Evolutionary conservation across 2,888 invertebrate genomes (phyloP), one percentile per base, ranked within the genome.

Genomic region (Tridacna gigas): DNA sequence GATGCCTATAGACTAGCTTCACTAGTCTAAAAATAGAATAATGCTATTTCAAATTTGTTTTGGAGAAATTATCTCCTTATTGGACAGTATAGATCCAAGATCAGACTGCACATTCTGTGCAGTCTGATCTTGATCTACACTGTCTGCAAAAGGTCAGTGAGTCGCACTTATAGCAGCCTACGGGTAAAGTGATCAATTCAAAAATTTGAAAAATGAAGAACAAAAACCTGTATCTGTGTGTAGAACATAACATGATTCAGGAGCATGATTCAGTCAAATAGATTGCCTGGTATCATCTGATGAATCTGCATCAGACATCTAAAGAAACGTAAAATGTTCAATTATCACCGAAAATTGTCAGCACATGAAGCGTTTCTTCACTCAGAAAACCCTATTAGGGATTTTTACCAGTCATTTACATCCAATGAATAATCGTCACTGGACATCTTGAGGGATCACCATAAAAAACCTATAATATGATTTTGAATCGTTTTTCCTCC

Each of bases 401-500:
- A 65, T 37, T 63, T 75, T 37, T n/a, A 22, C 18, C 37, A 51
- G 61, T 67, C 74, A 84, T 78, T 80, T 80, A 60, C 78, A 78
- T 74, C 65, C 69, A 78, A 80, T 84, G 80, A 84, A 78, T 78
- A 84, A 84, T 78, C 74, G 25, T 56, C 26, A 26, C 48, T 60
- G 51, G 77, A 63, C 78, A 73, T 60, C 65, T 74, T 69, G 47
- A 69, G 76, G 56, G 65, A 83, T 61, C 74, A 77, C 47, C 78
- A 74, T 73, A 83, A 67, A 69, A 83, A 77, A 66, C 56, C 80
- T 71, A 47, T 71, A 71, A 71, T 71, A 71, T 12, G 51, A 71
- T 71, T 71, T 71, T 51, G 65, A 84, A 61, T 71, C 80, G 67
- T 81, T 82, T 84, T 82, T 51, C 74, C 48, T 77, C 73, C 74